Base-by-base conservation (phyloP, 2,888 invertebrate species). In the Monochamus alternatus region DNA sequence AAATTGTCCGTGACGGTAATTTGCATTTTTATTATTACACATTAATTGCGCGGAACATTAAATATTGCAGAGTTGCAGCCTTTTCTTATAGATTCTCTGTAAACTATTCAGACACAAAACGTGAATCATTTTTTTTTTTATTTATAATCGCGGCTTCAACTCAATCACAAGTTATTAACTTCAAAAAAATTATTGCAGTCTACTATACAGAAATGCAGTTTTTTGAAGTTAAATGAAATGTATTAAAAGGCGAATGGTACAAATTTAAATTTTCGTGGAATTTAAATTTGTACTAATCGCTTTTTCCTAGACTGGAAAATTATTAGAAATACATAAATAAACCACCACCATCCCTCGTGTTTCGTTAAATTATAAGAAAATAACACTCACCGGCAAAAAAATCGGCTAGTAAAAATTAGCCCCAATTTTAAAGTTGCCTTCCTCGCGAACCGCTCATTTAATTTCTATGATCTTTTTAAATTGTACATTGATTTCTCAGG, bases 291-390 rank as follows among this genome's bases (percentile, higher is more conserved):
- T 47, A 12, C 47, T 5, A 47, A 47, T 47, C 47, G 47, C 47
- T 1, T 22, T 22, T 22, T 22, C 22, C 47, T 47, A 10, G 12
- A 47, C 3, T 47, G 47, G 12, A 75, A 69, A 60, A 52, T 12
- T 65, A 12, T 32, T 38, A 32, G 31, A 65, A 65, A 30, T 69
- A 47, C 63, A 75, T 80, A 81, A 81, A 79, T 80, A 80, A 74
- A 67, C 83, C 83, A 69, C 51, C 82, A 83, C 83, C 83, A 47
- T 58, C 77, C 82, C 81, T 63, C 73, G 75, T 77, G 55, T 55
- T 55, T n/a, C 10, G 14, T 58, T 58, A 38, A 38, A 38, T 38
- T 38, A 38, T 38, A 38, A 38, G 38, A 38, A 38, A 22, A 22
- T 22, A n/a, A 22, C 22, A 22, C 22, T 22, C 22, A 22, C 22